phyloP scores from a whole-genome alignment of 92 coral and sea anemone genomes.

The Nematostella vectensis region DNA sequence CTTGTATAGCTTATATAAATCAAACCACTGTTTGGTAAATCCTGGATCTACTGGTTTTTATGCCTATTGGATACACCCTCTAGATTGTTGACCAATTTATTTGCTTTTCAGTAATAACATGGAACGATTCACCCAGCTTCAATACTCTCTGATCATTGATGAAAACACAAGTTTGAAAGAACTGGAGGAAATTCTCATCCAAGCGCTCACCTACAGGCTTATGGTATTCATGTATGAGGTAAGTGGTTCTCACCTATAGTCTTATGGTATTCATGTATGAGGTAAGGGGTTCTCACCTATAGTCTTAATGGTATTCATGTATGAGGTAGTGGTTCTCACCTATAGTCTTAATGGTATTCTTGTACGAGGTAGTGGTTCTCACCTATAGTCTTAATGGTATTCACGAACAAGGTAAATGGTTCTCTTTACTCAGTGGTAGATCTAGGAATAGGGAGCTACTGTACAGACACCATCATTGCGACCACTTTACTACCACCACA shows the following conservation, averaged over 20 bases:
- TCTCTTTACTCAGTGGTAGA: too few species aligned
- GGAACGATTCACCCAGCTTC: constrained; percentile 65
- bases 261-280: constrained; percentile 86
- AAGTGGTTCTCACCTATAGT: constrained; percentile 60
- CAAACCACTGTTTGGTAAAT: too few species aligned
- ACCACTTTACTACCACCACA: too few species aligned
- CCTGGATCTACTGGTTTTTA: too few species aligned
- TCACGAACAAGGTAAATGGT: too few species aligned
- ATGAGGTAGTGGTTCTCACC: constrained; percentile 67
- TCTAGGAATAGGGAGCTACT: too few species aligned
- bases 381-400: background rate
- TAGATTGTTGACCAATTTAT: too few species aligned
- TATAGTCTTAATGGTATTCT: too few species aligned
- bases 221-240: constrained; percentile 96
- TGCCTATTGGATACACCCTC: too few species aligned
- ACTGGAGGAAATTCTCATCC: constrained; percentile 74
- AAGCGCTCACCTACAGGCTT: constrained; percentile 83
- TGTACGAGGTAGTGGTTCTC: too few species aligned
- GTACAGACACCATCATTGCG: too few species aligned
- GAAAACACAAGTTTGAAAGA: constrained; percentile 66
- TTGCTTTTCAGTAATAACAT: constrained; percentile 64
- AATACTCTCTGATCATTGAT: constrained; percentile 75
- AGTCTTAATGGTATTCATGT: constrained; percentile 80
- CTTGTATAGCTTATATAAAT: too few species aligned
- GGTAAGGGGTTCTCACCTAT: constrained; percentile 72